Base-by-base conservation (phyloP, 2,888 invertebrate species). In the Cheilosia variabilis region DNA sequence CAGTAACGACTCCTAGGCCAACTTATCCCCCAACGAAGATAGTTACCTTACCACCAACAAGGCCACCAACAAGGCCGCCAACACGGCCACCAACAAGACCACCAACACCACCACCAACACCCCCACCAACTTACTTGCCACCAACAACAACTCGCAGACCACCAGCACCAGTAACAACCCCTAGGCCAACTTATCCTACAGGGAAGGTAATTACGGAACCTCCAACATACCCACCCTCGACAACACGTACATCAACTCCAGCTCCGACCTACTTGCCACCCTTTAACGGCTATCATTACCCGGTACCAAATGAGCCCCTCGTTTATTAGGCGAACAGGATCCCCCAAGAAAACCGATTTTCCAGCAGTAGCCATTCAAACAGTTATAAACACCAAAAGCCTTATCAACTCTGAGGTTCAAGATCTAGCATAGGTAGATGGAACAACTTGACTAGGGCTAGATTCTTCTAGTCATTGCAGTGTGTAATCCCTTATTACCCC, bases 381-480 rank as follows among this genome's bases (percentile, higher is more conserved):
- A 65, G 47, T 63, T 69, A 75, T 7, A 71, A 69, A 81, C 52
- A 77, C 72, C 76, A 53, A 72, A 71, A 72, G 62, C 81, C 76
- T 77, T 76, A 71, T 87, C 71, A 65, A 65, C 72, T 65, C 63
- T 75, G 78, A 81, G 83, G 77, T 87, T 78, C 73, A 83, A 87
- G 87, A 90, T 90, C 90, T 90, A 91, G 90, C 90, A 89, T 90
- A 89, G 81, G 88, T 90, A 90, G 88, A 89, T 89, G 87, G 89
- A 90, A 89, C 89, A 88, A 89, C 89, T 90, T 89, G 88, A 91
- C 91, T 89, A 91, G 89, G 91, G 91, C 91, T 91, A 91, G 91
- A 91, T 91, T 89, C 89, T 89, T 91, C 91, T 91, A 91, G 91
- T 91, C 91, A 91, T 89, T 90, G 89, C 90, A 90, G 89, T 90